Base-by-base conservation (phyloP, 2,113 vertebrate genomes). In the Rutilus rutilus region DNA sequence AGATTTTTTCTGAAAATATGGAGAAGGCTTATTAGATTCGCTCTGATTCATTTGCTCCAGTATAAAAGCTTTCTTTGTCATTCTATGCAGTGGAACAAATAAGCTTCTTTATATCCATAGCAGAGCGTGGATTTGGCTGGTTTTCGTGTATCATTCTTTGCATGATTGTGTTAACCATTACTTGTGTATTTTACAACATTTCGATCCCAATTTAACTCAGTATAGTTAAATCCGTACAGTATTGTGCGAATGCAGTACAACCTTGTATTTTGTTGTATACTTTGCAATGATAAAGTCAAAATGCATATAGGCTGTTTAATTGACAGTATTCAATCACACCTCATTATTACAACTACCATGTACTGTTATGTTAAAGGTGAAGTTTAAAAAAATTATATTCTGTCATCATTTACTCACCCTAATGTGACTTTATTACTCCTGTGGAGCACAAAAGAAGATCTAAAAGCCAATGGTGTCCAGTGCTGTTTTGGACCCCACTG, bases 21-120 rank as follows among this genome's bases (percentile, higher is more conserved):
- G 21, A 27, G 60, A 81, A 50, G 60, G 25, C 3, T 67, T 21
- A 81, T 81, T 33, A 82, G 42, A 67, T 50, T 65, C 15, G 50
- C 25, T 45, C 1, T 17, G 74, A 50, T 9, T 64, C 2, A 85
- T 88, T 89, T 92, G 88, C 45, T 11, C 45, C 25, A n/a, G 78
- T 62, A 39, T 80, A 2, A 80, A 60, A 81, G 23, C 76, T 87
- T 86, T 89, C 78, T 64, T 69, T 71, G 65, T 93, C 89, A 89
- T 87, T 85, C 91, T 90, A 39, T 33, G 21, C 15, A 81, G 78
- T 47, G 39, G 39, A 47, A 81, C 78, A 47, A 65, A 30, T 65
- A 30, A 6, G 12, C 19, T 57, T 30, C 15, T 57, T 78, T 19
- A 36, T 36, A 33, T 57, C 17, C 25, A 1, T 33, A 57, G 75